phyloP scores from a whole-genome alignment of 2,797 vertebrate genomes.

The Momotus momota region DNA sequence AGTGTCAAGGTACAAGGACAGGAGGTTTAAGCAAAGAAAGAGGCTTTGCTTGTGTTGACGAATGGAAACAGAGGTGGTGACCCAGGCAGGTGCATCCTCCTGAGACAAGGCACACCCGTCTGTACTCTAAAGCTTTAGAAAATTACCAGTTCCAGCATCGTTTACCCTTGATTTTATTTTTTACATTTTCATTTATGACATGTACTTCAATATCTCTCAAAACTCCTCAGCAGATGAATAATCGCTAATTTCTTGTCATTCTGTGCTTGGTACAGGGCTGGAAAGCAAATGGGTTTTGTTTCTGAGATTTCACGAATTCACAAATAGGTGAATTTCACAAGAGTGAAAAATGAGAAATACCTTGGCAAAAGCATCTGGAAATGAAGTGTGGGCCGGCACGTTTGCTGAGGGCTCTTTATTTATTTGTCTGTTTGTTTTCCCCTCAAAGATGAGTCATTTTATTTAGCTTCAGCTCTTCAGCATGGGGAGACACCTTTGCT shows the following conservation, averaged over 20 bases:
- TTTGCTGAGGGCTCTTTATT: not conserved
- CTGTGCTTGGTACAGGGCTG: not conserved
- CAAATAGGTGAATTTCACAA: not conserved
- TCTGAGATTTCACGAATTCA: not conserved
- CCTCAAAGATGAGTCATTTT: not conserved
- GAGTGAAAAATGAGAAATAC: not conserved
- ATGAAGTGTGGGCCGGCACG: accelerated
- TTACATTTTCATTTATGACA: not conserved
- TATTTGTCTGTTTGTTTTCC: not conserved
- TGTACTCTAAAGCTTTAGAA: not conserved
- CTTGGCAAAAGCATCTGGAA: not conserved
- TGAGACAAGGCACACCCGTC: accelerated
- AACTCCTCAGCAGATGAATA: not conserved
- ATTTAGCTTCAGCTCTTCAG: not conserved
- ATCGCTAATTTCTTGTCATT: not conserved
- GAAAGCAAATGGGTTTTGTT: not conserved
- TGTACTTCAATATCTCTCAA: not conserved
- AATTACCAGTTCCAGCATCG: not conserved
- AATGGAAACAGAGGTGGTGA: not conserved
- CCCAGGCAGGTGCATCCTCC: too few species aligned
- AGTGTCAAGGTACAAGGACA: not conserved
- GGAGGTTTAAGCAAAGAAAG: not conserved
- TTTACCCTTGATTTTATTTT: not conserved
- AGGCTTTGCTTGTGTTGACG: not conserved
- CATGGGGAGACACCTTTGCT: accelerated